A percentile compares a stretch with the other conserved stretches of the same genome.
These are phyloP conservation scores for Tetraneura akinire DNA, from an alignment of 1,140 invertebrate genomes.

Conservation along the genomic window DNA sequence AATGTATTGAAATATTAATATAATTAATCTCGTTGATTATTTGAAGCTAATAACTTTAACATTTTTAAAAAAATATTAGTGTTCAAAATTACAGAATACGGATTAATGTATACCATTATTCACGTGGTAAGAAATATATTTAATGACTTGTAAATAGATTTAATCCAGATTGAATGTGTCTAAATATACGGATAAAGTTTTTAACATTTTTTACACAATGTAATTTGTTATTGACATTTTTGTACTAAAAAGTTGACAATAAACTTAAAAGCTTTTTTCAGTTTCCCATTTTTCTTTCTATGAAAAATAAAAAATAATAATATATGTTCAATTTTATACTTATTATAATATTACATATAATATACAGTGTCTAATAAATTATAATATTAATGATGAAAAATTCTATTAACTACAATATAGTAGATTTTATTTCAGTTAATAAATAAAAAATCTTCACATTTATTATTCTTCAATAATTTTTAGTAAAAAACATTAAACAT, in stretches of 20 bases:
- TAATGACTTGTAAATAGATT: slow-evolving; percentile 28
- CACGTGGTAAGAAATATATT: slow-evolving; percentile 5
- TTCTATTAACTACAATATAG: not conserved
- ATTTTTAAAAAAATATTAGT: not conserved
- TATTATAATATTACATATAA: not conserved
- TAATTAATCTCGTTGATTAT: not conserved
- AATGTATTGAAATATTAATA: no score
- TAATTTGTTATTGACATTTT: slow-evolving; percentile 32
- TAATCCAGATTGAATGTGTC: slow-evolving; percentile 14
- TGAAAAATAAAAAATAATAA: not conserved
- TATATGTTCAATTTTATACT: not conserved
- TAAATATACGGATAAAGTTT: not conserved
- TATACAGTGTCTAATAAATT: not conserved
- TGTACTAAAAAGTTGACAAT: not conserved
- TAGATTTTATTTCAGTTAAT: no score
- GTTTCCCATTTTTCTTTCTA: not conserved
- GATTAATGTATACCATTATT: slow-evolving; percentile 14
- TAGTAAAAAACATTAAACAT: no score
- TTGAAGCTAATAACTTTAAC: not conserved
- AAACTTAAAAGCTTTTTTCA: slow-evolving; percentile 25
- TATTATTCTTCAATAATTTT: no score
- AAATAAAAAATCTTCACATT: no score
- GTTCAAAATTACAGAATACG: not conserved
- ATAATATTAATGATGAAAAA: not conserved
- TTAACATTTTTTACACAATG: not conserved